Base-by-base conservation (phyloP, 1,140 invertebrate genomes). In the Nasonia vitripennis region DNA sequence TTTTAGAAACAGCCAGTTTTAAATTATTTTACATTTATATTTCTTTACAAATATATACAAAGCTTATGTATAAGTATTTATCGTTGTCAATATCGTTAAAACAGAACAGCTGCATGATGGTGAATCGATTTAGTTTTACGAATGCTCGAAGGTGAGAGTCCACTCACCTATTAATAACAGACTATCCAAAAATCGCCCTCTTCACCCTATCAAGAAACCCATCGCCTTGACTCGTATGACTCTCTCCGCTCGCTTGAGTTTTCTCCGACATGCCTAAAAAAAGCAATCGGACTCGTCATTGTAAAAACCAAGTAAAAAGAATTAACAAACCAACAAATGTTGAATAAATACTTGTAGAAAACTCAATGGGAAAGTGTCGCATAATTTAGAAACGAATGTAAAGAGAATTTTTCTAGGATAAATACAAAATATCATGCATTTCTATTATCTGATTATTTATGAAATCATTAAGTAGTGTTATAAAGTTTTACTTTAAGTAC, bases 111-210 rank as follows among this genome's bases (percentile, higher is more conserved):
- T 62, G 55, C 7, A 62, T 17, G 55, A 62, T 62, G 55, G 17
- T 62, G 17, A n/a, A 62, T 20, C 55, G 10, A 71, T 71, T 27
- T 71, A 2, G 27, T 71, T 31, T 71, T 71, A 31, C 23, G 27
- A 71, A 34, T 34, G 23, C 34, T 27, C 78, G 31, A 41, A 80
- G 62, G 79, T 23, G 45, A 87, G 86, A 87, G 84, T 55, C 27
- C 23, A 89, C 89, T 90, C 87, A 90, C 88, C 89, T 89, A 88
- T 62, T 45, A 73, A 83, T 23, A 78, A 67, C 48, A 82, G 34
- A 89, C 94, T 94, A 95, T 87, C 95, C 95, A 93, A 96, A 96
- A 89, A 96, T 94, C 67, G 95, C 95, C 88, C 93, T 94, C 91
- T 96, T 96, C 87, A 96, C 94, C 92, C 94, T 95, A 89, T 87